phyloP scores from a whole-genome alignment of 2,797 vertebrate species.

The Cheirogaleus major region DNA sequence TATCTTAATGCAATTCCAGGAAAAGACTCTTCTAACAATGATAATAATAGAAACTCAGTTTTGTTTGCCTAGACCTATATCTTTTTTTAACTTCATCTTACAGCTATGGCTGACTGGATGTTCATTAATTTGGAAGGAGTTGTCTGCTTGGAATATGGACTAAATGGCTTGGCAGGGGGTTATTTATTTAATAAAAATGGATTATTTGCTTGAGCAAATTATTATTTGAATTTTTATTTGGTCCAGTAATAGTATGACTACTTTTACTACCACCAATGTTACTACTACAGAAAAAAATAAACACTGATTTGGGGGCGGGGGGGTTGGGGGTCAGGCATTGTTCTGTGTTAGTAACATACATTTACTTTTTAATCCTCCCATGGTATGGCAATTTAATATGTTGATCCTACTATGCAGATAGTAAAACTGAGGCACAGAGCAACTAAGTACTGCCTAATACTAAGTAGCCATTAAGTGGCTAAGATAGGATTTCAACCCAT shows the following conservation, averaged over 20 bases:
- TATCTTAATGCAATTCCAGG: neutral
- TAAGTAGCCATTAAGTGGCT: neutral
- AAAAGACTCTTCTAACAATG: neutral
- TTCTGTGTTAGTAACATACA: neutral
- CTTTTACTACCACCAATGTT: neutral
- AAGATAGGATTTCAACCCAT: neutral
- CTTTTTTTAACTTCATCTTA: neutral
- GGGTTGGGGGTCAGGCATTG: neutral
- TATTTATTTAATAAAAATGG: slow-evolving; percentile 19
- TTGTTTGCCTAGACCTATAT: neutral
- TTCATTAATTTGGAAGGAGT: neutral
- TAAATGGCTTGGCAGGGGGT: neutral
- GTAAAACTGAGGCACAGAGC: neutral
- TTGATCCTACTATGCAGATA: neutral
- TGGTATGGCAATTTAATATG: neutral
- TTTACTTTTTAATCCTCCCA: neutral
- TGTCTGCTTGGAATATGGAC: neutral
- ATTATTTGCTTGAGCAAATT: neutral
- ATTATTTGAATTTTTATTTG: neutral
- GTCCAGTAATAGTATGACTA: neutral
- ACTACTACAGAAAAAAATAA: neutral
- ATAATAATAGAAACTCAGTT: neutral
- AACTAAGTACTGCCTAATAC: neutral
- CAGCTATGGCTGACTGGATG: neutral
- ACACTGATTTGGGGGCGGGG: neutral